A percentile compares a stretch with the other conserved stretches of the same genome.
Evolutionary conservation across 2,888 invertebrate species (phyloP).

Genomic region (Blastobasis lacticolella): DNA sequence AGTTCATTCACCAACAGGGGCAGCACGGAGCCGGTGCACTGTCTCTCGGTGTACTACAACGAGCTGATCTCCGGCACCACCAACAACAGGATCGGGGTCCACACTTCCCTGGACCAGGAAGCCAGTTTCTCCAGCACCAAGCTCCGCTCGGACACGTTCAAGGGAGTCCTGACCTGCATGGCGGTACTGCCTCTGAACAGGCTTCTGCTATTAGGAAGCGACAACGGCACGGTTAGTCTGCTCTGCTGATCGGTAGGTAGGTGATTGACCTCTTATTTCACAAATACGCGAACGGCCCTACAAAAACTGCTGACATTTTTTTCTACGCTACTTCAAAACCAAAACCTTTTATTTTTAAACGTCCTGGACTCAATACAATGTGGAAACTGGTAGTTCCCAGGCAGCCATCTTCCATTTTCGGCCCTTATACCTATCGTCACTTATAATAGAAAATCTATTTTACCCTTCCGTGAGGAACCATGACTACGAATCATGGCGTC

Average conservation of each 20-base stretch:
- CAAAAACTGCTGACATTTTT: no score
- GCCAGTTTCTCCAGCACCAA: constrained; percentile 88
- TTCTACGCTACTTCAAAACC: no score
- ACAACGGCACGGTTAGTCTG: constrained; percentile 89
- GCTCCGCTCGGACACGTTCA: constrained; percentile 90
- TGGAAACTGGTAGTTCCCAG: no score
- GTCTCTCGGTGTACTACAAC: constrained; percentile 84
- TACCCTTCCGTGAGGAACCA: no score
- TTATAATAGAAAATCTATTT: no score
- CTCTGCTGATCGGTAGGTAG: constrained; percentile 75
- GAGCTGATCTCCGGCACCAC: constrained; percentile 94
- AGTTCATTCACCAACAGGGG: constrained; percentile 73
- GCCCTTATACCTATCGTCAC: no score
- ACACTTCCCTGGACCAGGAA: constrained; percentile 80
- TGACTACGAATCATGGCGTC: no score
- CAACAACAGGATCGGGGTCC: constrained; percentile 92
- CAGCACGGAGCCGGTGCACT: constrained; percentile 93
- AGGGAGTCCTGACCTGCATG: constrained; percentile 93
- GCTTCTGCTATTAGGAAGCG: constrained; percentile 91
- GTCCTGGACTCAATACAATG: no score
- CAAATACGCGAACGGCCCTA: no score
- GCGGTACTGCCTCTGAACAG: constrained; percentile 92
- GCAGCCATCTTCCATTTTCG: no score
- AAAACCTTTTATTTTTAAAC: no score
- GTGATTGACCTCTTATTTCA: no score